phyloP scores from a whole-genome alignment of 2,888 invertebrate species.

The Ophion obscuratus region DNA sequence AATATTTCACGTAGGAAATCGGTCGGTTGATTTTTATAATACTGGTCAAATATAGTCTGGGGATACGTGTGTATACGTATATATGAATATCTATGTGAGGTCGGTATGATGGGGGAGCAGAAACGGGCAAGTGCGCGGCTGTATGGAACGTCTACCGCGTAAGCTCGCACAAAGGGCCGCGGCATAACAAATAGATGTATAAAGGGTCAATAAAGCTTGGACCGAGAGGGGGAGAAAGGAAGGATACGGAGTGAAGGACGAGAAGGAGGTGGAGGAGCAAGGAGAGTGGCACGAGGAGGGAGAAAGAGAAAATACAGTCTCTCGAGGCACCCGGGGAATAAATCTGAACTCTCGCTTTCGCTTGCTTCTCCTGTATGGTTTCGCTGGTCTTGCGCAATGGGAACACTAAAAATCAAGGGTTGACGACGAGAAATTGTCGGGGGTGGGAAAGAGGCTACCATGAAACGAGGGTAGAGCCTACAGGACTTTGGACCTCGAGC shows the following conservation, averaged over 20 bases:
- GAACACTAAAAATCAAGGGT: conserved; percentile 80
- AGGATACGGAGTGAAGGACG: conserved; percentile 53
- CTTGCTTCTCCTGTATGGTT: conserved; percentile 67
- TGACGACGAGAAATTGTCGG: conserved; percentile 73
- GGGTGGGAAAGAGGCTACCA: conserved; percentile 55
- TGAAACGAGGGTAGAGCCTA: conserved; percentile 56
- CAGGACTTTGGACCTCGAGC: conserved; percentile 38
- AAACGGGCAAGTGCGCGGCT: conserved; percentile 72
- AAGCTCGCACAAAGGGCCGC: conserved; percentile 82
- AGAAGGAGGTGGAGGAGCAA: conserved; percentile 62
- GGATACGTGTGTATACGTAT: conserved; percentile 73
- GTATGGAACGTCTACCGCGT: conserved; percentile 76
- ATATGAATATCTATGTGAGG: not conserved
- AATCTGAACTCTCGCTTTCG: conserved; percentile 81
- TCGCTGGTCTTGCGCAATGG: conserved; percentile 74
- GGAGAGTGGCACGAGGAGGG: conserved; percentile 63
- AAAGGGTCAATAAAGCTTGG: conserved; percentile 84
- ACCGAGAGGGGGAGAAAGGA: conserved; percentile 67
- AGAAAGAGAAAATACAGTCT: conserved; percentile 72
- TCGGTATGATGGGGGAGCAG: conserved; percentile 44
- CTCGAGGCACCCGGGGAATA: conserved; percentile 81
- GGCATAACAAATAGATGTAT: conserved; percentile 84
- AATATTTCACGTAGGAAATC: conserved; percentile 84
- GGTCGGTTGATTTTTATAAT: conserved; percentile 85
- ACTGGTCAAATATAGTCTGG: conserved; percentile 84